Base-by-base conservation (phyloP, 2,113 vertebrate species). In the Polyodon spathula region DNA sequence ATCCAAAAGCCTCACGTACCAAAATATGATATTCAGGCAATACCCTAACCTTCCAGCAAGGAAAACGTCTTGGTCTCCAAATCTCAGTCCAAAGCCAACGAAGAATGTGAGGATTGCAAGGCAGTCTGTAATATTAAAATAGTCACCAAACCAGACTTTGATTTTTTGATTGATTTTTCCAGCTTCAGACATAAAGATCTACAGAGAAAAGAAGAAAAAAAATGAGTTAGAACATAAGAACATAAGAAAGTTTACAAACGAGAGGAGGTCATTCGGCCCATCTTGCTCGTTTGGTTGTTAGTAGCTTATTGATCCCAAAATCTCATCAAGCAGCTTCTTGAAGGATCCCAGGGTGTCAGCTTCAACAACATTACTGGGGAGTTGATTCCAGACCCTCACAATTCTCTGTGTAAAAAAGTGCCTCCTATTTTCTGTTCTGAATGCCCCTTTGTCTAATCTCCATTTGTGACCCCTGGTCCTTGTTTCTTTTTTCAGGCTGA, bases 131-230 rank as follows among this genome's bases (percentile, higher is more conserved):
- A 95, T 82, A 62, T 98, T 98, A 78, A 95, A 98, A 72, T 96
- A 98, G 74, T 98, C 94, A 63, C 83, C 91, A 78, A 98, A 98
- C 94, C 95, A 98, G 43, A 98, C 95, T 76, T 97, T 98, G 70
- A 97, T 79, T 84, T 98, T 98, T 77, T 98, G 95, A 75, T 87
- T 91, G 75, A 98, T 92, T 79, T 98, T 98, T 27, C 96, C 96
- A 64, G 95, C 96, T 76, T 98, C 94, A 59, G 95, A 98, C 94
- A 98, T 98, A 77, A 98, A 98, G 77, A 98, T 90, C 96, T 98
- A 74, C 52, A 67, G 50, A 59, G 15, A 64, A 56, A 67, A 42
- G 3, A 54, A 16, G 4, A 54, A 15, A 8, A 54, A 54, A 4
- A 8, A 27, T 4, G 15, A 1, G 7, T 17, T 5, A 37, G 16